Evolutionary conservation across 2,888 invertebrate genomes (phyloP).

Genomic region (Yponomeuta cagnagella): DNA sequence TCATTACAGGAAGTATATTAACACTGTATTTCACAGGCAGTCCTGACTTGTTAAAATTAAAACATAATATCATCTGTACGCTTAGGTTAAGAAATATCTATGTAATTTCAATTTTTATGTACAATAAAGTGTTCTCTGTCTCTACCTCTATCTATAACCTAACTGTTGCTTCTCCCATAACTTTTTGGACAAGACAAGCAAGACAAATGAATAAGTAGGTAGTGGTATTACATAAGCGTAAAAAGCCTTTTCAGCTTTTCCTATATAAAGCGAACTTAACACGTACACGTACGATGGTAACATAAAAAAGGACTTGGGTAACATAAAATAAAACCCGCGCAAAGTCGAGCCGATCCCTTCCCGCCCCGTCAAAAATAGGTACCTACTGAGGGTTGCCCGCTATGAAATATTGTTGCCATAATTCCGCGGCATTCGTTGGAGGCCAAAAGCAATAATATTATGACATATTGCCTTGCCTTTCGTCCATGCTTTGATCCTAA

Average conservation of each 20-base stretch:
- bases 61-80: no score
- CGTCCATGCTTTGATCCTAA: conserved; percentile 40
- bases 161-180: no score
- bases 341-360: background rate
- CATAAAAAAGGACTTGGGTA: background rate
- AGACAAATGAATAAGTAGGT: background rate
- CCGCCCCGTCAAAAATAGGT: background rate
- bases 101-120: no score
- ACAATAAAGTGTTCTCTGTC: no score
- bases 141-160: no score
- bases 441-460: conserved; percentile 69
- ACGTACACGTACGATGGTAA: background rate
- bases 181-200: no score
- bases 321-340: background rate
- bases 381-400: conserved; percentile 4
- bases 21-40: no score
- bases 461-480: conserved; percentile 69
- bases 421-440: conserved; percentile 36
- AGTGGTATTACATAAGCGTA: background rate
- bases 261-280: background rate
- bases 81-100: no score
- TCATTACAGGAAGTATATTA: no score
- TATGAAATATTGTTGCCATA: conserved; percentile 15
- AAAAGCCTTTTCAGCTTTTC: background rate
- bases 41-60: no score